Evolutionary conservation across 2,113 vertebrate species (phyloP), one percentile per base, ranked within the genome.

Genomic region (Nannospalax galili): DNA sequence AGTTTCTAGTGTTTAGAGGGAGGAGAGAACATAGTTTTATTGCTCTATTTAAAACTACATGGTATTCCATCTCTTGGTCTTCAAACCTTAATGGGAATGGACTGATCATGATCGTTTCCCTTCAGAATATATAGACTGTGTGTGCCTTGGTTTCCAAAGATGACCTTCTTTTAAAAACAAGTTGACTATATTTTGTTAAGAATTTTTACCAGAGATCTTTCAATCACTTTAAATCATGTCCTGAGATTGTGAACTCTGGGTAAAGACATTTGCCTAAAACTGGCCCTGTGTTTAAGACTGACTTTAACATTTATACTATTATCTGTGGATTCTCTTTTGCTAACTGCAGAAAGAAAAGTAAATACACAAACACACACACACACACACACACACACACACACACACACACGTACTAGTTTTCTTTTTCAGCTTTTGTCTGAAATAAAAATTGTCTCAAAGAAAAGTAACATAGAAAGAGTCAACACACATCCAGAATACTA

Each of bases 21-120:
- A 95, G 10, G 22, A 72, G 37, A 70, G 42, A 93, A 96, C 89
- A 88, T n/a, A 80, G 37, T 5, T 81, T 75, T 87, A 90, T 77
- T 91, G 22, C 7, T 91, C 19, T 73, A 86, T 79, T 91, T 95
- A 92, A 77, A 97, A 48, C 6, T 42, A 12, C 37, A 80, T 89
- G 69, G 82, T 96, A 4, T 72, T 75, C 28, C 32, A 17, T 69
- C 0, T 70, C 0, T 70, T 91, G 94, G 75, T 88, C 24, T 85
- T 96, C 67, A 80, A 94, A 94, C 48, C 7, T 88, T 48, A 69
- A 30, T 69, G 14, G 35, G 17, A 87, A 69, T 74, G 12, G 24
- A 82, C 4, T 69, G 5, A 94, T 26, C 35, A 37, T 37, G 79
- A 35, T 82, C 67, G 14, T 65, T 75, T 86, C 10, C 17, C 16